These are phyloP conservation scores for Cheirogaleus medius DNA, from an alignment of 2,113 vertebrate genomes.

Conservation along the genomic window DNA sequence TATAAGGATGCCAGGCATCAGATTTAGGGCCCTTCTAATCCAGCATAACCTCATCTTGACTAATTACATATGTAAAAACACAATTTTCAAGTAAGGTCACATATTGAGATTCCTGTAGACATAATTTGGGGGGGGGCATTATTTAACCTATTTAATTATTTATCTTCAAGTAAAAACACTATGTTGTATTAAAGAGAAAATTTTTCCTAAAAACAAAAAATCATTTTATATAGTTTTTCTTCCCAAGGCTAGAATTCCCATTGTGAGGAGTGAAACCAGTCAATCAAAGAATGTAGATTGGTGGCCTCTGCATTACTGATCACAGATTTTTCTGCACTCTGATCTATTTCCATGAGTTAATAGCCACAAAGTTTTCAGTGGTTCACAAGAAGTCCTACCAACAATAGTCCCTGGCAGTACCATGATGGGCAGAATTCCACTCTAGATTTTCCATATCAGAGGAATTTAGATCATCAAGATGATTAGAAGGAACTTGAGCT, in stretches of 20 bases:
- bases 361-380: not conserved
- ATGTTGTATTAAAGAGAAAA: not conserved
- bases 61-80: not conserved
- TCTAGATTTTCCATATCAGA: not conserved
- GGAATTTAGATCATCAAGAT: not conserved
- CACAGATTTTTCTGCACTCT: not conserved
- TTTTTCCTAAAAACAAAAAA: not conserved
- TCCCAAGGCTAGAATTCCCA: not conserved
- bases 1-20: not conserved
- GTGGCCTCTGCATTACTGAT: not conserved
- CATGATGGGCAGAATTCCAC: too few species aligned
- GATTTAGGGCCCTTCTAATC: not conserved
- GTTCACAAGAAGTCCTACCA: not conserved
- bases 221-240: not conserved
- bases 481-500: not conserved
- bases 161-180: not conserved
- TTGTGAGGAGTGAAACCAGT: not conserved
- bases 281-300: not conserved
- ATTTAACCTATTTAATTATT: not conserved
- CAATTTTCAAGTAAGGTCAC: not conserved
- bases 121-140: not conserved
- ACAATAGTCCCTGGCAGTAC: not conserved
- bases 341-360: not conserved
- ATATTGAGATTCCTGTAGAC: not conserved
- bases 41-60: not conserved